Conservation (phyloP, 2,797 vertebrate species). For the Betta splendens region DNA sequence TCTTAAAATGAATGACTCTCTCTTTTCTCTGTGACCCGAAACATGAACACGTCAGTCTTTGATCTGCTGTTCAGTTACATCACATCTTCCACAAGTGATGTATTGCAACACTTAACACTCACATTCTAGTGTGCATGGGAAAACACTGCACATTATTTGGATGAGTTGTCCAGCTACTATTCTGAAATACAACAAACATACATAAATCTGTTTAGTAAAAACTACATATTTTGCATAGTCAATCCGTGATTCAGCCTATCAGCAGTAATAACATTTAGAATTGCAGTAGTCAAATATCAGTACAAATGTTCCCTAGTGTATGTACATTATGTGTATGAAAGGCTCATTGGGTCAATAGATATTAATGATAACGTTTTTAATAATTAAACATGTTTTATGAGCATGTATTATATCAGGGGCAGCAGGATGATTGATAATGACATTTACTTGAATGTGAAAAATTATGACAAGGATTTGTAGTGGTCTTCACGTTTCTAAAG, state of each 20-base stretch:
- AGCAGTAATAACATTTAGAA: not conserved
- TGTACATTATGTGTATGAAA: not conserved
- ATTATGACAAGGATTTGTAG: slow-evolving; percentile 16
- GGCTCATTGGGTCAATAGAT: not conserved
- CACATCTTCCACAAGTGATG: slow-evolving; percentile 48
- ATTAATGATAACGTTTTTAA: not conserved
- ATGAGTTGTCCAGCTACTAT: not conserved
- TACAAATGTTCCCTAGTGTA: not conserved
- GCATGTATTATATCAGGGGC: not conserved
- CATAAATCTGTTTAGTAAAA: not conserved
- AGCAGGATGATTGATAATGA: too few species aligned
- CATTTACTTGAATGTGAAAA: not conserved
- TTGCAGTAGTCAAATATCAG: not conserved
- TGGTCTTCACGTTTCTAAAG: slow-evolving; percentile 11
- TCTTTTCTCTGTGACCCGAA: slow-evolving; percentile 53
- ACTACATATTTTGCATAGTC: not conserved
- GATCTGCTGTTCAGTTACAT: slow-evolving; percentile 52
- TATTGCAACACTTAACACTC: slow-evolving; percentile 39
- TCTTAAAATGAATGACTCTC: slow-evolving; percentile 58
- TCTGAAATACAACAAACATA: not conserved
- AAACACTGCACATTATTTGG: slow-evolving; percentile 3
- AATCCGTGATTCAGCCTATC: not conserved
- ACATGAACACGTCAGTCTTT: slow-evolving; percentile 51
- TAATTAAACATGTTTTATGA: not conserved
- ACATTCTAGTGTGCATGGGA: not conserved